Conservation (phyloP, 2,888 invertebrate species). For the Sarcophaga rosellei region DNA sequence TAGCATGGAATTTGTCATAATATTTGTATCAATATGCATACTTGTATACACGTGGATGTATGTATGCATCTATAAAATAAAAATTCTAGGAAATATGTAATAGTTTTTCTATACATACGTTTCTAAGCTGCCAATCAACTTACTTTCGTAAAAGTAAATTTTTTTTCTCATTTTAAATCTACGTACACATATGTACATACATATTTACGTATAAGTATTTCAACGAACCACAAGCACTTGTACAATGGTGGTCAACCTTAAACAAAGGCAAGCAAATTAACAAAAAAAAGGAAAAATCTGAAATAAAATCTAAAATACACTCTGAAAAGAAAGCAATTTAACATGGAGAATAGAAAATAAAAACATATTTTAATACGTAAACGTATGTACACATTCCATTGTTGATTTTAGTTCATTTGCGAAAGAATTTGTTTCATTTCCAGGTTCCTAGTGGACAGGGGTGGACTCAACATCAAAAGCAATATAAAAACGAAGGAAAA, state of each 20-base stretch:
- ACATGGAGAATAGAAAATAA: slow-evolving; percentile 45
- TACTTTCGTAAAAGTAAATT: slow-evolving; percentile 13
- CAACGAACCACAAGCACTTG: slow-evolving; percentile 59
- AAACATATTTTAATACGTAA: slow-evolving; percentile 40
- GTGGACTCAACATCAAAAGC: neutral
- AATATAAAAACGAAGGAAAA: neutral
- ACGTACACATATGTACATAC: no score
- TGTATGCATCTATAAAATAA: neutral
- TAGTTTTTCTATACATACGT: slow-evolving; percentile 22
- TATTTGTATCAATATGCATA: no score
- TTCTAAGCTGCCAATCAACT: slow-evolving; percentile 58
- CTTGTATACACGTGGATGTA: neutral
- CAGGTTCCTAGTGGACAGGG: neutral
- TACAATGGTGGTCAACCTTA: slow-evolving; percentile 63
- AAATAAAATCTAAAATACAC: slow-evolving; percentile 57
- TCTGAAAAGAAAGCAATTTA: slow-evolving; percentile 66
- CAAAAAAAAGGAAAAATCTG: slow-evolving; percentile 42
- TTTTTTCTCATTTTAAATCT: no score
- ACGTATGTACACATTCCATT: slow-evolving; percentile 58
- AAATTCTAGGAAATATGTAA: neutral
- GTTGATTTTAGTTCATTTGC: slow-evolving; percentile 68
- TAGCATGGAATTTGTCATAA: no score
- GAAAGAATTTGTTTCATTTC: slow-evolving; percentile 62
- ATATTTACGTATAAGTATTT: slow-evolving; percentile 12
- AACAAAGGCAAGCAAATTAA: slow-evolving; percentile 67